Base-by-base conservation (phyloP, 2,797 vertebrate genomes). In the Gobio occitaniae region DNA sequence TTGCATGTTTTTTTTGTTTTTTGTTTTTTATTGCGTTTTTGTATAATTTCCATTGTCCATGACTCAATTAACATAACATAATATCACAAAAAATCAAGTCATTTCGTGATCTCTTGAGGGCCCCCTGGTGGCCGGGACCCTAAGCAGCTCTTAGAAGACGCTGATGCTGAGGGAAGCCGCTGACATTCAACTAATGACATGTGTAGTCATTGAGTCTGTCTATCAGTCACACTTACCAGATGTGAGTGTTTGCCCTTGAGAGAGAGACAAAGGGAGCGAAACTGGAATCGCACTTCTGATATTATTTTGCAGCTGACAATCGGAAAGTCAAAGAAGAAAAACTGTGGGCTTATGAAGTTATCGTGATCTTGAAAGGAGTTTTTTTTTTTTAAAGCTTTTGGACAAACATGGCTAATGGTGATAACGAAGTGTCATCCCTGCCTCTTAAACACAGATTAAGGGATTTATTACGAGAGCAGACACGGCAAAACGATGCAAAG, bases 391-490 rank as follows among this genome's bases (percentile, higher is more conserved):
- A 25, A 25, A 3, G 50, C 17, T 38, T 13, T 76, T 56, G 32
- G 13, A 38, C 11, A 56, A 56, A 56, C 17, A 56, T 78, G 75
- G 38, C 13, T 10, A 8, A 44, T 10, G 21, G 8, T 25, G 75
- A 61, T 8, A 77, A 44, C 32, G 74, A 9, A 61, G 75, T 16
- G 36, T 8, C 75, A 59, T 36, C 52, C 36, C 2, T n/a, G 17
- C 59, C 61, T 50, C 29, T 41, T 44, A 94, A 94, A 88, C 95
- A 95, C 91, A 91, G 94, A 80, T 96, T 96, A 87, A 93, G 94
- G 79, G 96, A 96, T 90, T 76, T 96, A 91, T 92, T 96, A 83
- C 95, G 95, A 71, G 95, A 96, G 66, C 95, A 96, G 86, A 93
- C 93, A 85, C 95, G 94, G 94, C 95, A 94, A 81, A 95, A 93